Percentiles rank a stretch among this genome's conserved stretches.
Conservation (phyloP, 2,888 invertebrate genomes). For the Pilophorus perplexus region DNA sequence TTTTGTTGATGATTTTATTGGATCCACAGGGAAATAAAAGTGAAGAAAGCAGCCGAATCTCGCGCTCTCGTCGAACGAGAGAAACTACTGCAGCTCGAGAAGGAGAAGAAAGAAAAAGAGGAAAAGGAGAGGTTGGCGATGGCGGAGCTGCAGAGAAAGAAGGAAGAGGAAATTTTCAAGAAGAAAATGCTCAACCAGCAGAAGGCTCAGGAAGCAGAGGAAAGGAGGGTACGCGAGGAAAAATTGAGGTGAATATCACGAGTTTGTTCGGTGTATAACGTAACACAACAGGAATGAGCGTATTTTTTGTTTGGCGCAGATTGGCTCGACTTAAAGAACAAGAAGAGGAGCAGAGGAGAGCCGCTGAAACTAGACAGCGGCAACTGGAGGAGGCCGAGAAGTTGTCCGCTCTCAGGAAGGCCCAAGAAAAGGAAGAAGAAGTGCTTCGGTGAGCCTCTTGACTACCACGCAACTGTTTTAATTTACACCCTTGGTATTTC, state of each 20-base stretch:
- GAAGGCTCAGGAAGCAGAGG: constrained; percentile 19
- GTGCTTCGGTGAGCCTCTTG: neutral
- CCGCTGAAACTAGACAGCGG: constrained; percentile 7
- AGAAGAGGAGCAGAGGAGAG: constrained; percentile 18
- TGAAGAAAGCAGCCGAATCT: constrained; percentile 2
- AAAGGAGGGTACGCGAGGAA: constrained; percentile 7
- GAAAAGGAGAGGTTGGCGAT: constrained; percentile 5
- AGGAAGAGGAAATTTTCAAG: neutral
- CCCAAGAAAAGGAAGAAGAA: constrained; percentile 21
- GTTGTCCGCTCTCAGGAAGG: constrained; percentile 8
- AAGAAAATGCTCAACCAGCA: constrained; percentile 13
- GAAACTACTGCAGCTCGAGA: constrained; percentile 9
- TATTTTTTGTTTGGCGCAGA: neutral
- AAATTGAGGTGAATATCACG: neutral
- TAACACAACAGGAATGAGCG: neutral
- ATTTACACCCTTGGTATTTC: too few relatives aligned
- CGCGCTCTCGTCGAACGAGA: neutral
- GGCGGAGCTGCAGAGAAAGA: constrained; percentile 1
- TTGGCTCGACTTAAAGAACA: neutral
- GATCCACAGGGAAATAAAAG: constrained; percentile 2
- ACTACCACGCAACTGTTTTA: too few relatives aligned
- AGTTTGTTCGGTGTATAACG: neutral
- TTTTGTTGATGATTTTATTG: too few relatives aligned
- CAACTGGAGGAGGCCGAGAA: constrained; percentile 21
- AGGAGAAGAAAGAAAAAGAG: constrained; percentile 7